Percentiles rank a stretch among this genome's conserved stretches.
These are phyloP conservation scores for Athetis lepigone DNA, from an alignment of 2,888 invertebrate species.

Conservation along the genomic window DNA sequence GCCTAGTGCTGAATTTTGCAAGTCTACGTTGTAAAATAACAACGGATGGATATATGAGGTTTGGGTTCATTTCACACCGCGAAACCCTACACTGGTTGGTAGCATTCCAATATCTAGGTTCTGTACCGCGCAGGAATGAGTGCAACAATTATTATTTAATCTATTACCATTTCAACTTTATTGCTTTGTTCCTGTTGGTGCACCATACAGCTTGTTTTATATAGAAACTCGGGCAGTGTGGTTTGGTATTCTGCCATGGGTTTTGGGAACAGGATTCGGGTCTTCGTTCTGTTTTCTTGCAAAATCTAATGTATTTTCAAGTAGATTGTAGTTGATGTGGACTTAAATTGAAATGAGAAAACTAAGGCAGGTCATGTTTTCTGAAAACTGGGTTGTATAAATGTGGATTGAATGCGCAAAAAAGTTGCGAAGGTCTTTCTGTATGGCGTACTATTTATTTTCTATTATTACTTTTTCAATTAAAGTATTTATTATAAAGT, in stretches of 20 bases:
- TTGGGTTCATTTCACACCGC: background rate
- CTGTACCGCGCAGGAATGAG: constrained; percentile 52
- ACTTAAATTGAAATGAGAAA: background rate
- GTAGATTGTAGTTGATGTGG: background rate
- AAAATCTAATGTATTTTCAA: background rate
- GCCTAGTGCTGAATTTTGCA: background rate
- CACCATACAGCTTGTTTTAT: constrained; percentile 28
- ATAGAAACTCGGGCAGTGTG: background rate
- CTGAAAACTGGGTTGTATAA: too few species aligned
- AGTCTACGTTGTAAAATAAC: background rate
- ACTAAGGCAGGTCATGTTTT: background rate
- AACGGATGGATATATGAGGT: background rate
- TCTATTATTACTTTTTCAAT: too few species aligned
- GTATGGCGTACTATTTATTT: too few species aligned
- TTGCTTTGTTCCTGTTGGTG: constrained; percentile 71
- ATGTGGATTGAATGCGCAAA: too few species aligned
- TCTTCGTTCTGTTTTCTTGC: background rate
- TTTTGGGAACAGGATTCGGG: background rate
- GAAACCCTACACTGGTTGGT: constrained; percentile 41
- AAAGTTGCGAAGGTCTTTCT: too few species aligned
- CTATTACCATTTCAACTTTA: constrained; percentile 66
- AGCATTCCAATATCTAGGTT: constrained; percentile 51
- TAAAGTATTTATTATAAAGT: too few species aligned
- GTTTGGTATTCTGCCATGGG: constrained; percentile 2
- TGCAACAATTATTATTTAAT: constrained; percentile 67